Evolutionary conservation across 1,140 invertebrate genomes (phyloP).

Genomic region (Drosophila biarmipes): DNA sequence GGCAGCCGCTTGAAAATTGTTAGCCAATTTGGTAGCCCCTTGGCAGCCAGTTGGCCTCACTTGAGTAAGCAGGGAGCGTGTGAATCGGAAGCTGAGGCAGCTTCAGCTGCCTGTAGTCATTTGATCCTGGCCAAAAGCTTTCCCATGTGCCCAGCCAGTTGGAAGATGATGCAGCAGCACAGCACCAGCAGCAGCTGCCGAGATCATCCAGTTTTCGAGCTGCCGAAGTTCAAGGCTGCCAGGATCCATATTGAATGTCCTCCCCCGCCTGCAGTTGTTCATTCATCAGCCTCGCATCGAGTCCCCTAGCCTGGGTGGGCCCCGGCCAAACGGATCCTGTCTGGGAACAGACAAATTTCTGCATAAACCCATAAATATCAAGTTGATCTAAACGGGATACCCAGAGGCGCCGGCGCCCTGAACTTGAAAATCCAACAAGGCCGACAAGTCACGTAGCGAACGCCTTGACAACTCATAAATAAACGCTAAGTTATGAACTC

Average conservation of each 20-base stretch:
- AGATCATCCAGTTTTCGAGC: neutral
- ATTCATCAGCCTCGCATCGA: conserved; percentile 19
- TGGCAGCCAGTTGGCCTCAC: conserved; percentile 35
- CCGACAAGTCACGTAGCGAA: conserved; percentile 59
- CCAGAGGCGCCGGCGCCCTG: conserved; percentile 70
- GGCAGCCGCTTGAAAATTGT: conserved; percentile 68
- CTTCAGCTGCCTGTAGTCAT: conserved; percentile 71
- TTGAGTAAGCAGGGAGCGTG: conserved; percentile 49
- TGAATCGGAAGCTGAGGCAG: conserved; percentile 35
- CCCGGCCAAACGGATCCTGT: conserved; percentile 31
- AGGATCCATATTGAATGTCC: conserved; percentile 72
- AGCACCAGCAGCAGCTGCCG: conserved; percentile 42
- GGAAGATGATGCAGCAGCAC: conserved; percentile 51
- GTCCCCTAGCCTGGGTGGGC: conserved; percentile 58
- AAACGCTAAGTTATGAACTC: conserved; percentile 80
- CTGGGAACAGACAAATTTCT: conserved; percentile 74
- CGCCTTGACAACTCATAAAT: conserved; percentile 82
- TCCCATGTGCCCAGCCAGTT: conserved; percentile 73
- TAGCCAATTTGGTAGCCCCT: conserved; percentile 68
- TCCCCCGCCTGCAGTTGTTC: conserved; percentile 19
- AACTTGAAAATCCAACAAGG: conserved; percentile 63
- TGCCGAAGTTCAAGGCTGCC: conserved; percentile 68
- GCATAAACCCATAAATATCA: conserved; percentile 84
- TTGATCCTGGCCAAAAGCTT: conserved; percentile 72
- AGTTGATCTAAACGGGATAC: conserved; percentile 69